Base-by-base conservation (phyloP, 2,113 vertebrate species). In the Microtus richardsoni region DNA sequence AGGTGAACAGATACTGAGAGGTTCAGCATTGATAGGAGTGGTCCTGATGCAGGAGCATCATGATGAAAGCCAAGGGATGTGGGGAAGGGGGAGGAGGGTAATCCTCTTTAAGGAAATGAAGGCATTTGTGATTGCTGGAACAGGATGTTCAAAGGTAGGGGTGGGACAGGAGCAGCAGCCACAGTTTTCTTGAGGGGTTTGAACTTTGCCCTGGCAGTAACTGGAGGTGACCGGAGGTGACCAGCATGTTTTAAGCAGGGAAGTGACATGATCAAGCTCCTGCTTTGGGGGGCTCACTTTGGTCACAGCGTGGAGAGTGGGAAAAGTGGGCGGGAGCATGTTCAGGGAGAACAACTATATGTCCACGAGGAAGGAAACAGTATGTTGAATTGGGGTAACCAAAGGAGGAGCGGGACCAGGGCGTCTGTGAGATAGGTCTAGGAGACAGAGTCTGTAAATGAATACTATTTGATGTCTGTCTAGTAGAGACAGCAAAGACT, bases 11-110 rank as follows among this genome's bases (percentile, higher is more conserved):
- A 54, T 3, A 12, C 41, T 44, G 21, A 11, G 71, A 28, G 28
- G 33, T 66, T 54, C 36, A 82, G 44, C 44, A 41, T 19, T 9
- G 24, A 93, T n/a, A 10, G 7, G 14, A 47, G 8, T 5, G 2
- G 80, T 39, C 49, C 58, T 52, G 54, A 70, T 47, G 62, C 49
- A n/a, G 39, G 17, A 11, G 13, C 68, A 28, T 49, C 41, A 2
- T 0, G 17, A 39, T 39, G 17, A 89, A 80, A 64, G 17, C 79
- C 33, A 68, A 36, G 39, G 13, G 26, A 16, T 13, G 85, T 88
- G 24, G 17, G 16, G 68, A 36, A n/a, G 1, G 2, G 0, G 62
- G 47, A 9, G 60, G 4, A 11, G 62, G 11, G 36, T 33, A 2
- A 52, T n/a, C 52, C 36, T 91, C 41, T 89, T 13, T 36, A 30